A percentile compares a stretch with the other conserved stretches of the same genome.
Conservation (phyloP, 2,888 invertebrate genomes). For the Panzeria rudis region DNA sequence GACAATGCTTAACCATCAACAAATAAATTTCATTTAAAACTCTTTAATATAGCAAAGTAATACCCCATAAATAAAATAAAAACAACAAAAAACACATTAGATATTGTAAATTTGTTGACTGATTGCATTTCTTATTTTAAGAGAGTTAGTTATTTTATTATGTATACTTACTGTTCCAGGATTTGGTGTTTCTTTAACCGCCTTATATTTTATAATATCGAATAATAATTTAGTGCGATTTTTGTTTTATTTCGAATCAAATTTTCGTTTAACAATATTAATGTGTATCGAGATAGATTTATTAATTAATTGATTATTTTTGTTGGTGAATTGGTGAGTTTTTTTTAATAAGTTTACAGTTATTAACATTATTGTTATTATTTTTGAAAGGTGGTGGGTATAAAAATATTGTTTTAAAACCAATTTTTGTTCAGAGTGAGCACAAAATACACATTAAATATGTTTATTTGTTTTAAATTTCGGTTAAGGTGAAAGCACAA, state of each 20-base stretch:
- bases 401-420: constrained; percentile 74
- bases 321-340: constrained; percentile 59
- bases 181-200: constrained; percentile 89
- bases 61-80: constrained; percentile 16
- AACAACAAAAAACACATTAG: constrained; percentile 44
- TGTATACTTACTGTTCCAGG: constrained; percentile 87
- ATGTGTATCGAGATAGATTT: constrained; percentile 68
- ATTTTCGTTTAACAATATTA: constrained; percentile 64
- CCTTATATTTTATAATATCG: constrained; percentile 82
- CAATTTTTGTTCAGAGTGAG: constrained; percentile 75
- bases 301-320: constrained; percentile 55
- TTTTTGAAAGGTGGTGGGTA: constrained; percentile 70
- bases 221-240: constrained; percentile 74
- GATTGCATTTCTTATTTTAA: constrained; percentile 40
- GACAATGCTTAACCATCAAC: too few species aligned
- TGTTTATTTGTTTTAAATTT: constrained; percentile 74
- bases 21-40: too few species aligned
- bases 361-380: constrained; percentile 49
- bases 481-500: constrained; percentile 82
- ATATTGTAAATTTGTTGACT: constrained; percentile 63
- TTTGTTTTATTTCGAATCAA: constrained; percentile 60
- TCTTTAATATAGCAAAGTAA: constrained; percentile 46
- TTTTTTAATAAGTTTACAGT: constrained; percentile 38
- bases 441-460: constrained; percentile 77
- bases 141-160: constrained; percentile 50